Percentiles rank a stretch among this genome's conserved stretches.
These are phyloP conservation scores for Ethmia dodecea DNA, from an alignment of 2,888 invertebrate genomes.

Conservation along the genomic window DNA sequence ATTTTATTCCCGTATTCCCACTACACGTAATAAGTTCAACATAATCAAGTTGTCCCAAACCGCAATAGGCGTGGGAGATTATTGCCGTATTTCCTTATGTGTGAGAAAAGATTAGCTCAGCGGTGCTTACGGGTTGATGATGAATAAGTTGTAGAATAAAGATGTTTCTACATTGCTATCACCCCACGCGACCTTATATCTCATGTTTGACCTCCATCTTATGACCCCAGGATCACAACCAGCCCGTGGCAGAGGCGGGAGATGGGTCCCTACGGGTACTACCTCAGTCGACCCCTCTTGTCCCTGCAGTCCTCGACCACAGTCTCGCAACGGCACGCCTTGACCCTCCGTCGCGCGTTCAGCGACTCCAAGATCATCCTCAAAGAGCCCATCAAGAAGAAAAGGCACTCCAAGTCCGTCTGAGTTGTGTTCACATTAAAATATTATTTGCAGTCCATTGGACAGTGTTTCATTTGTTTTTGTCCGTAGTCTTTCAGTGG, in stretches of 20 bases:
- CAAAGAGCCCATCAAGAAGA: constrained; percentile 50
- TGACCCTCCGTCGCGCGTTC: constrained; percentile 42
- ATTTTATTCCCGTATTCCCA: too few species aligned
- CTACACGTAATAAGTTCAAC: too few species aligned
- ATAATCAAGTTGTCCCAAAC: too few species aligned
- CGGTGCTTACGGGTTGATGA: too few species aligned
- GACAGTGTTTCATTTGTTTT: neutral
- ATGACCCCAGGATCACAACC: constrained; percentile 70
- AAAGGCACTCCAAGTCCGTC: constrained; percentile 61
- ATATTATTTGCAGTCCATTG: neutral
- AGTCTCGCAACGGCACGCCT: constrained; percentile 26
- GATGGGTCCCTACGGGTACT: constrained; percentile 79
- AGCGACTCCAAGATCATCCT: constrained; percentile 55
- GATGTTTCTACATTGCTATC: too few species aligned
- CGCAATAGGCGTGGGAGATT: too few species aligned
- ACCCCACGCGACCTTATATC: too few species aligned
- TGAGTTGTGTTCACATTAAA: constrained; percentile 19
- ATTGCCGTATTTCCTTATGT: too few species aligned
- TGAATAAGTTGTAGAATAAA: too few species aligned
- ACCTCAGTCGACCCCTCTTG: constrained; percentile 67
- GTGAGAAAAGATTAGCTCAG: too few species aligned
- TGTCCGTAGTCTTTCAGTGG: too few species aligned
- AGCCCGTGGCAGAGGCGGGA: constrained; percentile 77
- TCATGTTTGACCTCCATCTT: neutral
- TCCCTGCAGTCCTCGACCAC: constrained; percentile 32